Percentiles rank a stretch among this genome's conserved stretches.
Conservation (phyloP, 2,797 vertebrate genomes). For the Petrocephalus sullivani region DNA sequence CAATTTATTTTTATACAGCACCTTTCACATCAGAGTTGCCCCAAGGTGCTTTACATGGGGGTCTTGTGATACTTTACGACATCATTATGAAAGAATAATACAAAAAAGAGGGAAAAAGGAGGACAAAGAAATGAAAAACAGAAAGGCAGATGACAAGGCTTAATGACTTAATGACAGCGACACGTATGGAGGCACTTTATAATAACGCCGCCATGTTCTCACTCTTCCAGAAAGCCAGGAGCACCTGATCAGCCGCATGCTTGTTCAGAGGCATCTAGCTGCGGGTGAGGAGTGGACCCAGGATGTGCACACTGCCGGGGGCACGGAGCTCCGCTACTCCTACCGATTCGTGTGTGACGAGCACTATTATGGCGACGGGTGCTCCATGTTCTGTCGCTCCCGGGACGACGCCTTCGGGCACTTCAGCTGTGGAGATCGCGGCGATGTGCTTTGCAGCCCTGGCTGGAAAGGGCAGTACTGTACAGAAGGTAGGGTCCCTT, state of each 20-base stretch:
- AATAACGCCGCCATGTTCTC: not conserved
- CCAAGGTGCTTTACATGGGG: no score
- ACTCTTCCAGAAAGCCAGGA: conserved; percentile 77
- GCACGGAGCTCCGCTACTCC: not conserved
- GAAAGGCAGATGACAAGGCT: no score
- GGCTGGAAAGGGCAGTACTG: conserved; percentile 97
- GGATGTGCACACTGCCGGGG: conserved; percentile 69
- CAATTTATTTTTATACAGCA: no score
- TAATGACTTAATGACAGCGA: no score
- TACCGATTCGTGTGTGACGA: conserved; percentile 47
- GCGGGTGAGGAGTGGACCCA: conserved; percentile 95
- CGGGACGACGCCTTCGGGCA: not conserved
- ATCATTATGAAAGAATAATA: no score
- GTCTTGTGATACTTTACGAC: no score
- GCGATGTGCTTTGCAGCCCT: conserved; percentile 86
- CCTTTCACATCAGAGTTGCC: no score
- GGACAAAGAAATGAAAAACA: no score
- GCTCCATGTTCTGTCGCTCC: not conserved
- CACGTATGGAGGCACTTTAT: not conserved
- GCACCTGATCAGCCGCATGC: conserved; percentile 87
- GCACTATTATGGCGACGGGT: conserved; percentile 80
- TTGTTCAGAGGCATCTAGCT: conserved; percentile 85
- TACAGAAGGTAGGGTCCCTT: conserved; percentile 58
- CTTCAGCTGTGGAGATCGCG: conserved; percentile 64
- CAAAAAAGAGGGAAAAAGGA: no score